Base-by-base conservation (phyloP, 1,140 invertebrate genomes). In the Heliconius nattereri region DNA sequence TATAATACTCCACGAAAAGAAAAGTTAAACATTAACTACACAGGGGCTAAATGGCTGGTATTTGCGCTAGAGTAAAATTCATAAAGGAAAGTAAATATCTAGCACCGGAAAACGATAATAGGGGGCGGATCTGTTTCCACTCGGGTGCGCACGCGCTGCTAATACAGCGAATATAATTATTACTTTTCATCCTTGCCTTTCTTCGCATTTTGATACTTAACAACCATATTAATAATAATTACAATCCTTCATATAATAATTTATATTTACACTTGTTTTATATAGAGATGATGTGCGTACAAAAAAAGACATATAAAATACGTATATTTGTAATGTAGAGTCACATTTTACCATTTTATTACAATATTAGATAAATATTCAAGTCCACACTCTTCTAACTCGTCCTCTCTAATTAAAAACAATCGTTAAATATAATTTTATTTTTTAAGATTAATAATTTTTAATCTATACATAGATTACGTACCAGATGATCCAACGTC, bases 81-180 rank as follows among this genome's bases (percentile, higher is more conserved):
- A 57, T 73, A 76, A 45, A 66, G 70, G 35, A 81, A 81, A 71
- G 71, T 77, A 23, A 75, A 76, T 29, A 54, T 77, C 52, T 77
- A 70, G 66, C 57, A 81, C 73, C 75, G 75, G 79, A 81, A 81
- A 81, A 32, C 54, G 37, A 81, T 73, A 19, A 76, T 54, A 77
- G 54, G 71, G 40, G 79, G 79, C 75, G 79, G 75, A 77, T 80
- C 79, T 71, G 73, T 75, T 79, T 77, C 57, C 78, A 75, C 81
- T 79, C 49, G 71, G 71, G 71, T 75, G 81, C 78, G 45, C 77
- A 45, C 32, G 71, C 71, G 75, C 49, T 20, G 23, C 54, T 19
- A 49, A 49, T 45, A 45, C 40, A 45, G 40, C 16, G 13, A 1
- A 45, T 45, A 16, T 45, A 45, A 45, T 11, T 16, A 45, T 13